Evolutionary conservation across 2,888 invertebrate genomes (phyloP), one percentile per base, ranked within the genome.

Genomic region (Willowsia nigromaculata): DNA sequence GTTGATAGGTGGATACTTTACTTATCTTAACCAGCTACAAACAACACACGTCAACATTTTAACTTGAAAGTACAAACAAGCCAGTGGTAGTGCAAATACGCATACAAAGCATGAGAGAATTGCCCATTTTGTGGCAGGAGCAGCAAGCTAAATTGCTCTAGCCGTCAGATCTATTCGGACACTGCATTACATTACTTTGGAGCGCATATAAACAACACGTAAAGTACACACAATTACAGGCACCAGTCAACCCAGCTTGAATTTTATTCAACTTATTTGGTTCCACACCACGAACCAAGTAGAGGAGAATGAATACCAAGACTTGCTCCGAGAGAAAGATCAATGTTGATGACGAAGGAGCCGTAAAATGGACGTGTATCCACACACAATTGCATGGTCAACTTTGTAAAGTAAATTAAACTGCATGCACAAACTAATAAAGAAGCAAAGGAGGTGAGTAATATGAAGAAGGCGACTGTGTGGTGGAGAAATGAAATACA

Each of bases 401-500:
- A 56, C 78, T 85, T 78, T 30, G 81, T 88, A 78, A 88, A 88
- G 88, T 88, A 88, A 88, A 88, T 88, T 88, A 88, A 88, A 88
- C 76, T 88, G 65, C 83, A 78, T 84, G 88, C 65, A 84, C 84
- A 88, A 84, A 78, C 88, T 88, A 88, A 88, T 83, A 88, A 83
- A 82, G 68, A 62, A 37, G 78, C 40, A 18, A 56, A 65, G 22
- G 13, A 65, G 83, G 71, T 87, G 62, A 76, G 62, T 76, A 74
- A 74, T 71, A 65, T 53, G 80, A 74, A 74, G 62, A 76, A 43
- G 43, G 18, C 25, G 74, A 59, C 37, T 25, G 6, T 30, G 50
- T 18, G 6, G 74, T 59, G 18, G 27, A 25, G 56, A 25, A 71
- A 74, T 53, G 13, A 53, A 53, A 71, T 53, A 22, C 43, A 43